These are phyloP conservation scores for Gari tellinella DNA, from an alignment of 2,888 invertebrate genomes.

Conservation along the genomic window DNA sequence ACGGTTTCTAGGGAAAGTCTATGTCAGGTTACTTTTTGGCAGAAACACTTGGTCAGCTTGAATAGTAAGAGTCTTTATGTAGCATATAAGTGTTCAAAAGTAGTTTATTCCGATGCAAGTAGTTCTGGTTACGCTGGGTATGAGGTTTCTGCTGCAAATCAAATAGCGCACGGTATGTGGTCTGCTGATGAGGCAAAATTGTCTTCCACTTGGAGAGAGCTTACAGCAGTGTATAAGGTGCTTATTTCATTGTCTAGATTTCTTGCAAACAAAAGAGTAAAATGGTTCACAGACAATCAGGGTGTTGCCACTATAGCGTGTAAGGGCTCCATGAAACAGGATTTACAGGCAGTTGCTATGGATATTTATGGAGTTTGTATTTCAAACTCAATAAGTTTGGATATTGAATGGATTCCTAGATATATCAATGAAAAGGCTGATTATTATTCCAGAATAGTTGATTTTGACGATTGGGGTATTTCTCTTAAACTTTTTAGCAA, in stretches of 20 bases:
- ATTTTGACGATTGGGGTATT: conserved; percentile 52
- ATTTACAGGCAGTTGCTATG: conserved; percentile 20
- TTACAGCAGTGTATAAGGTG: conserved; percentile 22
- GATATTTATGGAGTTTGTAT: conserved; percentile 27
- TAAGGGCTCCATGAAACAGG: conserved; percentile 34
- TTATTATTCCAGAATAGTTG: conserved; percentile 30
- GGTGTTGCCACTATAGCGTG: conserved; percentile 13
- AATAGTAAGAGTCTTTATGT: conserved; percentile 26
- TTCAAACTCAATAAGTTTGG: conserved; percentile 17
- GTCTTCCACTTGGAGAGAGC: conserved; percentile 55
- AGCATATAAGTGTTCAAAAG: conserved; percentile 22
- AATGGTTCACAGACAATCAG: conserved; percentile 43
- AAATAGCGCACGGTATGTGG: conserved; percentile 51
- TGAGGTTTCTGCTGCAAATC: conserved; percentile 16
- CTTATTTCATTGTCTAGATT: conserved; percentile 15
- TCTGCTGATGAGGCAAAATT: conserved; percentile 19
- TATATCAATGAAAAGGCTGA: conserved; percentile 40
- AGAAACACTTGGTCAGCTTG: conserved; percentile 5
- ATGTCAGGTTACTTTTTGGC: conserved; percentile 24
- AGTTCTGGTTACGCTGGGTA: conserved; percentile 39
- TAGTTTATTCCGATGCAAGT: conserved; percentile 31
- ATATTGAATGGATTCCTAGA: conserved; percentile 50
- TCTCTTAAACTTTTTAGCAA: conserved; percentile 18
- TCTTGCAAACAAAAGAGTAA: conserved; percentile 12
- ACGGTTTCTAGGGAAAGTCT: no score